These are phyloP conservation scores for Callopanchax toddi DNA, from an alignment of 2,113 vertebrate species.

Conservation along the genomic window DNA sequence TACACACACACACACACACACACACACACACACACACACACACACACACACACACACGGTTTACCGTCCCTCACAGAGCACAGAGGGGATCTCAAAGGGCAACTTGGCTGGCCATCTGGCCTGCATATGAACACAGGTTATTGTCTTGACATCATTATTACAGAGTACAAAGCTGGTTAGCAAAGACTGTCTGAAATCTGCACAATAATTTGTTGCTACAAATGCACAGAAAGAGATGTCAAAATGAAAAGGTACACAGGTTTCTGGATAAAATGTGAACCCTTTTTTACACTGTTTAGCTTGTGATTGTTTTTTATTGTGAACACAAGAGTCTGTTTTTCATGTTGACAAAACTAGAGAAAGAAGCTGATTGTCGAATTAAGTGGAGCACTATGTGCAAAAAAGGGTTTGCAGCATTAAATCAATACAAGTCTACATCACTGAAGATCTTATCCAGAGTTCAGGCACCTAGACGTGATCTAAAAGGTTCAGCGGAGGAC, in stretches of 20 bases:
- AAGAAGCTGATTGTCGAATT: not conserved
- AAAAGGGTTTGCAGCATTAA: not conserved
- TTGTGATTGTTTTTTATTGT: too few relatives aligned
- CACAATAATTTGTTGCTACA: constrained; percentile 55
- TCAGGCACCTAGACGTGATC: not conserved
- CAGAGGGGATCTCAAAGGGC: constrained; percentile 73
- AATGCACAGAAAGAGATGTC: constrained; percentile 32
- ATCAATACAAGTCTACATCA: not conserved
- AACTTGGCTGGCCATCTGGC: constrained; percentile 77
- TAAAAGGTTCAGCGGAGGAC: not conserved
- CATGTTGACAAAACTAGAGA: not conserved
- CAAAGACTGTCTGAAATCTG: constrained; percentile 65
- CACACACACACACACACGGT: constrained; percentile 30
- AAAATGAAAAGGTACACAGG: not conserved
- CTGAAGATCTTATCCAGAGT: not conserved
- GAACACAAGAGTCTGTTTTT: too few relatives aligned
- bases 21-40: constrained; percentile 24
- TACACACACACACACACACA: constrained; percentile 27
- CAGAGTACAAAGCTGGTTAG: constrained; percentile 69
- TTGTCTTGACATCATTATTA: constrained; percentile 79
- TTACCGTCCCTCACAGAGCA: constrained; percentile 60
- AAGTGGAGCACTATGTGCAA: too few relatives aligned
- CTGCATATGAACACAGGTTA: constrained; percentile 72
- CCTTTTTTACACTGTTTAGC: too few relatives aligned
- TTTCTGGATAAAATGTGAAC: too few relatives aligned